Evolutionary conservation across 2,113 vertebrate species (phyloP).

Genomic region (Actenoides hombroni): DNA sequence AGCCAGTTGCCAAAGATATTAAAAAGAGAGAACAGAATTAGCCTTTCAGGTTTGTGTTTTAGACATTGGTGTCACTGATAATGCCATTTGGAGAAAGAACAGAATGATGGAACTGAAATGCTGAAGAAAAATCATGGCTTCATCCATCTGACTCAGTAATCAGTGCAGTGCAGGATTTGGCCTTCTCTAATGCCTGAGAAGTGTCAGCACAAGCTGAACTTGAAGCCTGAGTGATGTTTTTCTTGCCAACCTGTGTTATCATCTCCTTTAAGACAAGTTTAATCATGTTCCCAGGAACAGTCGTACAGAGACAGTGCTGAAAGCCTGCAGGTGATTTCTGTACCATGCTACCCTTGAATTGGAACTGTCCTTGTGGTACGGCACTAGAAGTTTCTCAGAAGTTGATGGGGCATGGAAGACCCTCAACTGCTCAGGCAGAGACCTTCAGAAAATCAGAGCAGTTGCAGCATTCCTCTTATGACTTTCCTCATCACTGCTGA

Average conservation of each 20-base stretch:
- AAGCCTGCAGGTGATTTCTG: neutral
- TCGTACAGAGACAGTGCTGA: neutral
- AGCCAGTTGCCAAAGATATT: neutral
- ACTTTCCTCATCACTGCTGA: neutral
- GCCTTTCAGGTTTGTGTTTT: neutral
- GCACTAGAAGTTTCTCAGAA: neutral
- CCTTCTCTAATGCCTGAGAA: neutral
- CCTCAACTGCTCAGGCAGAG: neutral
- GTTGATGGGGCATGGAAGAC: neutral
- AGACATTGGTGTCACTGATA: neutral
- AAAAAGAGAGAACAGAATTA: neutral
- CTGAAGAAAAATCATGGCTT: fast-evolving
- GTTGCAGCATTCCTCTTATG: neutral
- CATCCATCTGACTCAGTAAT: neutral
- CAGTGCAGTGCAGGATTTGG: neutral
- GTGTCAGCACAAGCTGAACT: conserved; percentile 1
- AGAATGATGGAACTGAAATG: neutral
- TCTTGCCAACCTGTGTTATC: conserved; percentile 4
- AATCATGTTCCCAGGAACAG: neutral
- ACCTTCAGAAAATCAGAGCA: neutral
- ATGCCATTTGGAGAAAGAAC: neutral
- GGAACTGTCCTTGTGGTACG: neutral
- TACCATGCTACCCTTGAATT: neutral
- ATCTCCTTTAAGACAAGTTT: neutral
- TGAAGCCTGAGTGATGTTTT: neutral